phyloP scores from a whole-genome alignment of 2,113 vertebrate genomes.

The Lota lota region DNA sequence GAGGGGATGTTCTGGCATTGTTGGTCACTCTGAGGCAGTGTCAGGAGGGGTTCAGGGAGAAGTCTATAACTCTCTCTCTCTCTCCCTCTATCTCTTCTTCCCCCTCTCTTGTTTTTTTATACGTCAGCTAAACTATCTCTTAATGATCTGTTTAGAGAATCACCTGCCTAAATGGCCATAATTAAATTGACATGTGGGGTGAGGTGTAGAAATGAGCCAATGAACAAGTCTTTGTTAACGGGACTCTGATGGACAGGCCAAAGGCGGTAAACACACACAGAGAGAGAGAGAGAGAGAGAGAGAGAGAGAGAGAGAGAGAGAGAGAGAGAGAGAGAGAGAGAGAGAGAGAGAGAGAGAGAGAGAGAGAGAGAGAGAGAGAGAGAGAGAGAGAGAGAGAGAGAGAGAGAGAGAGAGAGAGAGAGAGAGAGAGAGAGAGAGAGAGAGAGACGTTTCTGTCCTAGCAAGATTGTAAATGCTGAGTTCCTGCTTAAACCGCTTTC shows the following conservation, averaged over 20 bases:
- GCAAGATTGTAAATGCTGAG: too few relatives aligned
- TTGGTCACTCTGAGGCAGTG: constrained; percentile 20
- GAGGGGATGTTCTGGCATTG: constrained; percentile 11
- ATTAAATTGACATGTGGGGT: constrained; percentile 46
- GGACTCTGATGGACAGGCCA: background rate
- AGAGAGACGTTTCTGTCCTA: too few relatives aligned
- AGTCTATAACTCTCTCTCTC: background rate
- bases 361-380: too few relatives aligned
- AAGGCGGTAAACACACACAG: too few relatives aligned
- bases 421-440: too few relatives aligned
- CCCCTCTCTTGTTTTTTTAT: background rate
- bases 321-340: too few relatives aligned
- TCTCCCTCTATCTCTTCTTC: background rate
- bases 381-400: too few relatives aligned
- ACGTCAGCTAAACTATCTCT: constrained; percentile 30
- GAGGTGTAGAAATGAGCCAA: constrained; percentile 23
- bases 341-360: too few relatives aligned
- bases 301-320: too few relatives aligned
- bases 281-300: too few relatives aligned
- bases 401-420: too few relatives aligned
- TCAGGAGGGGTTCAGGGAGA: constrained; percentile 18
- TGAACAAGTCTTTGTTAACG: constrained; percentile 34
- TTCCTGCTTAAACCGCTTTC: too few relatives aligned
- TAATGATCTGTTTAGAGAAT: constrained; percentile 59
- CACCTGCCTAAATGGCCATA: constrained; percentile 44